These are phyloP conservation scores for Pomatostomus ruficeps DNA, from an alignment of 2,113 vertebrate species.

Conservation along the genomic window DNA sequence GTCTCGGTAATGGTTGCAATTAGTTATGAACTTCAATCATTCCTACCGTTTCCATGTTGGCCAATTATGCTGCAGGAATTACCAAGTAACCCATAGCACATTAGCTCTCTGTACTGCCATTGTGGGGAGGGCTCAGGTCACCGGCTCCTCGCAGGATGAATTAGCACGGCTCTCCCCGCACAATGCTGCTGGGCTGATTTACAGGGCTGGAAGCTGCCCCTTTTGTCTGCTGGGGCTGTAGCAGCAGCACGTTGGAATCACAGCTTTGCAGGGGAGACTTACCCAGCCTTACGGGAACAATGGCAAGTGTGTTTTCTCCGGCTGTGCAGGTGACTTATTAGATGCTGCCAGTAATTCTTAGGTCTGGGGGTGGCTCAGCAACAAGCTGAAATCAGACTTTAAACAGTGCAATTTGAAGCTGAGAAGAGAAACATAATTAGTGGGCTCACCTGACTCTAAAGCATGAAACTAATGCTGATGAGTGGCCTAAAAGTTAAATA, in stretches of 20 bases:
- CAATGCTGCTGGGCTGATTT: constrained; percentile 4
- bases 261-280: not conserved
- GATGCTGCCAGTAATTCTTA: not conserved
- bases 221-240: not conserved
- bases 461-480: not conserved
- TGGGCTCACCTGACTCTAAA: not conserved
- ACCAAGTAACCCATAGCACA: constrained; percentile 24
- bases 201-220: not conserved
- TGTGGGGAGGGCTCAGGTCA: constrained; percentile 33
- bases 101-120: constrained; percentile 5
- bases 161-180: not conserved
- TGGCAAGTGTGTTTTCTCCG: not conserved
- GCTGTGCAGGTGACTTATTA: not conserved
- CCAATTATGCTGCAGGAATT: constrained; percentile 31
- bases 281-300: not conserved
- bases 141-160: not conserved
- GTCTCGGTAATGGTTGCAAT: not conserved
- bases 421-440: not conserved
- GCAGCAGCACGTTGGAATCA: not conserved
- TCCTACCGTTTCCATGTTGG: not conserved
- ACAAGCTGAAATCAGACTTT: not conserved
- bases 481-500: not conserved
- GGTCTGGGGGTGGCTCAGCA: not conserved
- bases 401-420: not conserved
- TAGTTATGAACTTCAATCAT: constrained; percentile 22